A percentile compares a stretch with the other conserved stretches of the same genome.
These are phyloP conservation scores for Salvelinus namaycush DNA, from an alignment of 2,113 vertebrate genomes.

Conservation along the genomic window DNA sequence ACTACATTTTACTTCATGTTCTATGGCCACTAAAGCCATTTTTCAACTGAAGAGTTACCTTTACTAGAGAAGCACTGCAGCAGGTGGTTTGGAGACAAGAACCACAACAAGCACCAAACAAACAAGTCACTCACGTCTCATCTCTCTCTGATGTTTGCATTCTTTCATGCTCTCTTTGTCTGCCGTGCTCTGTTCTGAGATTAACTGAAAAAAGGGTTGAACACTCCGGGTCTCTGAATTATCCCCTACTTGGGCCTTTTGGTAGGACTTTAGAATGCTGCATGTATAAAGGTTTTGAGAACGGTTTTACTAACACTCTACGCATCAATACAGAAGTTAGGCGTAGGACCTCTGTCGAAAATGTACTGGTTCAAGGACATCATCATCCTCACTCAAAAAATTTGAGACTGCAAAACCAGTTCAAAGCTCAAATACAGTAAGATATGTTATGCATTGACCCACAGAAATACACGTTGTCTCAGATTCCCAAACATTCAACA, in stretches of 20 bases:
- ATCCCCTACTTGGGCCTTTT: slow-evolving; percentile 30
- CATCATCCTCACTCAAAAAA: no score
- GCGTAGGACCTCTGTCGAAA: background rate
- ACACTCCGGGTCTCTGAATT: slow-evolving; percentile 53
- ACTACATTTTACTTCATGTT: background rate
- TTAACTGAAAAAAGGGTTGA: slow-evolving; percentile 31
- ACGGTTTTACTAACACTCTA: background rate
- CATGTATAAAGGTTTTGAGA: background rate
- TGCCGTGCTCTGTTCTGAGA: slow-evolving; percentile 47
- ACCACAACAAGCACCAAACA: slow-evolving; percentile 75
- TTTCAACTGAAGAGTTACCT: background rate
- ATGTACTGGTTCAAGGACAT: background rate
- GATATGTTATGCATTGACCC: no score
- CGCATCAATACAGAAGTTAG: background rate
- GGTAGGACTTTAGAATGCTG: slow-evolving; percentile 20
- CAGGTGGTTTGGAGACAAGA: slow-evolving; percentile 57
- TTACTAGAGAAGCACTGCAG: background rate
- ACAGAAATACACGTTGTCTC: no score
- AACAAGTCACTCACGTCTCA: slow-evolving; percentile 63
- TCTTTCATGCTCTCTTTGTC: slow-evolving; percentile 29
- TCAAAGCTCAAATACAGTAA: no score
- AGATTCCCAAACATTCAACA: no score
- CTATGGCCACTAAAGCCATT: background rate
- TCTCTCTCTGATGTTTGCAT: slow-evolving; percentile 69
- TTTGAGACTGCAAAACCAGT: no score